Conservation (phyloP, 2,113 vertebrate genomes). For the Heteronetta atricapilla region DNA sequence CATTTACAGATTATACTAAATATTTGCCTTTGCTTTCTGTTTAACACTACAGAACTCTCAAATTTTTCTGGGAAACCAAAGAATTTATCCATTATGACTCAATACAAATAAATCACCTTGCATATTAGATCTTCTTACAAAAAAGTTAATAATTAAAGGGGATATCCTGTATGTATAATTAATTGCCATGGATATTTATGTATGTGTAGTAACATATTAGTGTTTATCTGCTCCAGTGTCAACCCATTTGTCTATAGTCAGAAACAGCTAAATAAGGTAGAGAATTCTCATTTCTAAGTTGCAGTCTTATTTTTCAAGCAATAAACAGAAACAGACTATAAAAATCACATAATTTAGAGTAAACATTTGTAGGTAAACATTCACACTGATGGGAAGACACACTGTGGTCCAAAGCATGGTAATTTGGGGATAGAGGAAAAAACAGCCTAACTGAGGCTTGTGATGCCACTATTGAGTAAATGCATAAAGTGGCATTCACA, state of each 20-base stretch:
- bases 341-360: neutral
- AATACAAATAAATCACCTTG: neutral
- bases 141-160: neutral
- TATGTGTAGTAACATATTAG: neutral
- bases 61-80: neutral
- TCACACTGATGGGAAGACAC: neutral
- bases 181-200: no score
- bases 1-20: neutral
- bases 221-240: neutral
- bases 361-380: neutral
- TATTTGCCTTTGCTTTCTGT: neutral
- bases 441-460: neutral
- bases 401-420: neutral
- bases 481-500: neutral
- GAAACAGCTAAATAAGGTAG: neutral
- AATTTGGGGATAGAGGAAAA: neutral
- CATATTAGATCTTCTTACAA: neutral
- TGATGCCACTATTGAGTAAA: neutral
- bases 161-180: neutral
- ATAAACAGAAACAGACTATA: neutral
- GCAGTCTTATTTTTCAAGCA: neutral
- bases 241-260: neutral
- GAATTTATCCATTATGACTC: neutral
- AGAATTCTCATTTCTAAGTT: neutral
- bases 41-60: neutral